Base-by-base conservation (phyloP, 2,888 invertebrate genomes). In the Volucella bombylans region DNA sequence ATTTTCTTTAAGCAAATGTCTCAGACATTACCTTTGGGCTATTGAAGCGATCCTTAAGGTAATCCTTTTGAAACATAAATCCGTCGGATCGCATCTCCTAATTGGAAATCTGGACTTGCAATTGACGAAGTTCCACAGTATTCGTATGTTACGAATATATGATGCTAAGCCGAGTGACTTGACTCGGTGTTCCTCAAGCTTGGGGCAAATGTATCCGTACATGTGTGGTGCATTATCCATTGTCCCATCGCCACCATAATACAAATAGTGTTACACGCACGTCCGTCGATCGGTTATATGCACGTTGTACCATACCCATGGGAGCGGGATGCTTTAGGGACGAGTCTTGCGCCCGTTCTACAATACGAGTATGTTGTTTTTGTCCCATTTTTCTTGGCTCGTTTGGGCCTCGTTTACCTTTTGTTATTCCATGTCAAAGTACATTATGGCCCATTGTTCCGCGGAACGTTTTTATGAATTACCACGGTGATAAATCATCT, bases 401-500 rank as follows among this genome's bases (percentile, higher is more conserved):
- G 85, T 85, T 85, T 85, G 85, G 85, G 87, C 87, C 87, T 87
- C 87, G 86, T 87, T 87, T 82, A 82, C 82, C 87, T 85, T 87
- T 87, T 87, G 87, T 87, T 86, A 80, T 86, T 82, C 86, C 87
- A 86, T 87, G 87, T 87, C 87, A 87, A 87, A 87, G 87, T 87
- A 87, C 87, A 87, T 87, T 87, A 87, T 87, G 87, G 69, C 77
- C 83, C 82, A 87, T 87, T 87, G 87, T 87, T 87, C 78, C 71
- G 72, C 72, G 79, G 82, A 85, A 85, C 72, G 85, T 85, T 87
- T 87, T 87, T 87, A 87, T 87, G 87, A 87, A 87, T 87, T 87
- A 87, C 87, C 86, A 86, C 78, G 87, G 87, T 87, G 87, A 87
- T 87, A 87, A 87, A 87, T 87, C 87, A 87, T 86, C 87, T 87